Evolutionary conservation across 2,888 invertebrate genomes (phyloP).

Genomic region (Pycnomerus fuliginosus): DNA sequence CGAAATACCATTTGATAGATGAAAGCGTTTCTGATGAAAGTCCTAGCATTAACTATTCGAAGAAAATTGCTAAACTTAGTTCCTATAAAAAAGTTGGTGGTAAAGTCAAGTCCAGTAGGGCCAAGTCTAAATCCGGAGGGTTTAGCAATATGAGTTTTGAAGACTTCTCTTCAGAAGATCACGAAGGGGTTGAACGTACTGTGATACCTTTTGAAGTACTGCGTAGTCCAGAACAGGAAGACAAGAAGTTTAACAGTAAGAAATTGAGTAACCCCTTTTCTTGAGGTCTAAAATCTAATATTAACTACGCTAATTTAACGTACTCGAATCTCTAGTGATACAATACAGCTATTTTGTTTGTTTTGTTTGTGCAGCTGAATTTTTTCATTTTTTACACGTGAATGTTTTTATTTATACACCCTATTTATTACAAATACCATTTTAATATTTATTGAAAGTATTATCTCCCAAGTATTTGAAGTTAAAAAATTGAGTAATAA

Average conservation of each 20-base stretch:
- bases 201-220: constrained; percentile 66
- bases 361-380: background rate
- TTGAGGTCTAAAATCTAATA: constrained; percentile 33
- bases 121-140: constrained; percentile 52
- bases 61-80: constrained; percentile 34
- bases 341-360: background rate
- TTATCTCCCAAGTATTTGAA: no score
- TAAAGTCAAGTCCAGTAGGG: constrained; percentile 41
- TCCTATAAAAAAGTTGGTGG: constrained; percentile 39
- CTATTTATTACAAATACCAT: no score
- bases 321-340: background rate
- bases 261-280: constrained; percentile 59
- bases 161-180: constrained; percentile 68
- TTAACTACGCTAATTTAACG: background rate
- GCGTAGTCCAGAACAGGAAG: constrained; percentile 56
- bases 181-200: constrained; percentile 51
- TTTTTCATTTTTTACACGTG: background rate
- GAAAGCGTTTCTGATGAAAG: constrained; percentile 52
- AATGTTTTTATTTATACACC: background rate
- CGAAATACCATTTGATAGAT: constrained; percentile 57
- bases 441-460: no score
- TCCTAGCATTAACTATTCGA: constrained; percentile 38
- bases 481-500: no score
- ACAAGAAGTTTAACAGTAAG: constrained; percentile 54
- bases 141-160: constrained; percentile 77